Evolutionary conservation across 2,113 vertebrate genomes (phyloP).

Genomic region (Microcebus jonahi): DNA sequence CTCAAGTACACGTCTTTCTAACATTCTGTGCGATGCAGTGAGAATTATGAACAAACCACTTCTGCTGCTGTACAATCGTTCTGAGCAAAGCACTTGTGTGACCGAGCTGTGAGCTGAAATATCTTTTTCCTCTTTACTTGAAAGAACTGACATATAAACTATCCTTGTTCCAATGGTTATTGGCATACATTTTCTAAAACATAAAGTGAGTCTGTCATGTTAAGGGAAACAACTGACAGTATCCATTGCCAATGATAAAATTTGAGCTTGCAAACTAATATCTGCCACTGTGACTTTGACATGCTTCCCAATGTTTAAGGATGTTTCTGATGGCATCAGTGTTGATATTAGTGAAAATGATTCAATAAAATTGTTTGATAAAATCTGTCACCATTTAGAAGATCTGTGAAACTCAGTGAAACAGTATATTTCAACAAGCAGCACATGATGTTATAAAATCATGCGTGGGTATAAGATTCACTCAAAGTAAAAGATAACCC

Average conservation of each 20-base stretch:
- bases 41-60: neutral
- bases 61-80: too few relatives aligned
- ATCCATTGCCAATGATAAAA: neutral
- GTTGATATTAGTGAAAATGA: neutral
- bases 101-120: neutral
- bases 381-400: neutral
- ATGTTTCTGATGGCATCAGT: neutral
- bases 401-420: neutral
- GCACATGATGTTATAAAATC: neutral
- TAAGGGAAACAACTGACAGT: neutral
- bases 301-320: neutral
- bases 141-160: neutral
- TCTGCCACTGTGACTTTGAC: neutral
- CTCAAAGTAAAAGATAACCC: neutral
- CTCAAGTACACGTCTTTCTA: neutral
- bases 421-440: neutral
- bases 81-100: neutral
- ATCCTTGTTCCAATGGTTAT: neutral
- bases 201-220: neutral
- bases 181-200: neutral
- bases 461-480: neutral
- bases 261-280: neutral
- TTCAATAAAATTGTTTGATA: neutral
- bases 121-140: neutral
- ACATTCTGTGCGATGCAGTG: neutral